A percentile compares a stretch with the other conserved stretches of the same genome.
These are phyloP conservation scores for Schizaphis graminum DNA, from an alignment of 2,888 invertebrate genomes.

Conservation along the genomic window DNA sequence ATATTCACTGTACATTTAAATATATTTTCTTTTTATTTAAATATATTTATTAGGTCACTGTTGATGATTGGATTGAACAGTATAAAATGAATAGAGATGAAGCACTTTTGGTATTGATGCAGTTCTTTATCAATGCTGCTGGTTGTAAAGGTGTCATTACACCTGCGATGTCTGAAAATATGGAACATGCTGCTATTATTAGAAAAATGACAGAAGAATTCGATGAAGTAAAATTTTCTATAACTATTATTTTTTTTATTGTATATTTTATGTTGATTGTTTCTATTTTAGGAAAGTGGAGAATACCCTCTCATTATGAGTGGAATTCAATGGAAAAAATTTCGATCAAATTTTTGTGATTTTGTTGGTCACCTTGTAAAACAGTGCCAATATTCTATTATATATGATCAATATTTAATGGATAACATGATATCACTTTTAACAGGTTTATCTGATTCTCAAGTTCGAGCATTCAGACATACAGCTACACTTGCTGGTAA, in stretches of 20 bases:
- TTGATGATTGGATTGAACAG: slow-evolving; percentile 99
- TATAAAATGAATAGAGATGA: slow-evolving; percentile 94
- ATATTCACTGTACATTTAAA: background rate
- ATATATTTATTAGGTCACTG: slow-evolving; percentile 78
- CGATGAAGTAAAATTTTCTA: slow-evolving; percentile 81
- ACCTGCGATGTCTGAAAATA: slow-evolving; percentile 90
- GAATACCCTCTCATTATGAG: slow-evolving; percentile 98
- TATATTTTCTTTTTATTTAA: background rate
- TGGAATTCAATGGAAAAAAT: slow-evolving; percentile 97
- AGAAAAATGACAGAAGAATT: slow-evolving; percentile 99
- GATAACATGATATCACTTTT: slow-evolving; percentile 97
- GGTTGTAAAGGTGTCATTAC: slow-evolving; percentile 96
- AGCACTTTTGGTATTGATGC: slow-evolving; percentile 93
- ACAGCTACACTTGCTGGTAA: slow-evolving; percentile 91
- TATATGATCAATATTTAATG: slow-evolving; percentile 99
- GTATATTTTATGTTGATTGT: background rate
- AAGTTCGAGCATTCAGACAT: slow-evolving; percentile 93
- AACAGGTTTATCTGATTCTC: slow-evolving; percentile 97
- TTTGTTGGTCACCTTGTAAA: slow-evolving; percentile 96
- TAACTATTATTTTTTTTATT: slow-evolving; percentile 57
- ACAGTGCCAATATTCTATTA: slow-evolving; percentile 98
- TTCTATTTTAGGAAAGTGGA: slow-evolving; percentile 85
- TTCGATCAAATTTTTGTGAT: slow-evolving; percentile 94
- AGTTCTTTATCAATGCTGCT: slow-evolving; percentile 97
- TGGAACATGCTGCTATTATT: slow-evolving; percentile 98